phyloP scores from a whole-genome alignment of 1,140 invertebrate genomes.

The Prorops nasuta region DNA sequence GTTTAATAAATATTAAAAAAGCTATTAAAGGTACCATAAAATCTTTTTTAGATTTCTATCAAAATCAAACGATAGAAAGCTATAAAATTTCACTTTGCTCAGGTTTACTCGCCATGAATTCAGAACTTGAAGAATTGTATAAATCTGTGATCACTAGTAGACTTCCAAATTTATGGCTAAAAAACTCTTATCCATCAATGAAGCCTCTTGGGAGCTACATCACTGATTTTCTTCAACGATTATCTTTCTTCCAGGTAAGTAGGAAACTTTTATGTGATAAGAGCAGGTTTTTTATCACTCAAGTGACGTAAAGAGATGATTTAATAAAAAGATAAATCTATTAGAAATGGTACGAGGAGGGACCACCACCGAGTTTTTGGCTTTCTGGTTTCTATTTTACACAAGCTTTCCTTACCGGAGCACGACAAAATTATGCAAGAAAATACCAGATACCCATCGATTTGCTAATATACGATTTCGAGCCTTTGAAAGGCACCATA shows the following conservation, averaged over 20 bases:
- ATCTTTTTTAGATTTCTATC: constrained; percentile 14
- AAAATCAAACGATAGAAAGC: not conserved
- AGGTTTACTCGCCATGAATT: constrained; percentile 82
- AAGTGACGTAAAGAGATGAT: too few relatives aligned
- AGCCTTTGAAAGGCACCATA: constrained; percentile 56
- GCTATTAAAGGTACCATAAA: constrained; percentile 79
- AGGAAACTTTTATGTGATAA: not conserved
- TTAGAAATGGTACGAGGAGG: constrained; percentile 79
- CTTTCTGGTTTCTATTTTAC: constrained; percentile 94
- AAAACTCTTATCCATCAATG: constrained; percentile 87
- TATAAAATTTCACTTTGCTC: constrained; percentile 3
- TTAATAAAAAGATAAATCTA: not conserved
- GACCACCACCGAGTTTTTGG: constrained; percentile 84
- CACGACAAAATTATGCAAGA: constrained; percentile 89
- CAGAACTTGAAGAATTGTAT: constrained; percentile 83
- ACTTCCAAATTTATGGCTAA: constrained; percentile 81
- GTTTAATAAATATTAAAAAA: constrained; percentile 77
- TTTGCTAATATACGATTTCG: constrained; percentile 82
- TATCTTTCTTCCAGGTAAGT: constrained; percentile 75
- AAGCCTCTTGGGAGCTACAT: constrained; percentile 91
- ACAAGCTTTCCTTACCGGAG: constrained; percentile 92
- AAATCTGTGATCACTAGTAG: constrained; percentile 80
- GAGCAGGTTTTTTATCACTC: not conserved
- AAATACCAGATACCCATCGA: constrained; percentile 90
- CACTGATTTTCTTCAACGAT: constrained; percentile 77